Evolutionary conservation across 1,140 invertebrate genomes (phyloP), one percentile per base, ranked within the genome.

Genomic region (Brachionus asplanchnoidis): DNA sequence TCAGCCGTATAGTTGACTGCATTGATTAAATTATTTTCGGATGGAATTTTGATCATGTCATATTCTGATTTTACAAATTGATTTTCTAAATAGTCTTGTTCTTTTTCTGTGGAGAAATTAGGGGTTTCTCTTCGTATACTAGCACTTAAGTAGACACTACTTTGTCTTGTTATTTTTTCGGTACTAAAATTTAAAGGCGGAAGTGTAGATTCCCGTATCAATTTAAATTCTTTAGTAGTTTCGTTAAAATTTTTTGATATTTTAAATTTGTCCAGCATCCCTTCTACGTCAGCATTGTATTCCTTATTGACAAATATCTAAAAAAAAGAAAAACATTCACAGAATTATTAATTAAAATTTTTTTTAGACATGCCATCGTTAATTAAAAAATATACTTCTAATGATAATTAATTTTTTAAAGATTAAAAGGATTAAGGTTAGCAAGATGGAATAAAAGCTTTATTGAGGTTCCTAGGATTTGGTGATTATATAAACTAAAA

Each of bases 11-110:
- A 1, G 20, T 60, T 60, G 8, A 4, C 6, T 17, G 50, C 7
- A 56, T 56, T 17, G 50, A 3, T 20, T 20, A 23, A 60, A 7
- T 60, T 60, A 17, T 73, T 42, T 20, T 20, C 20, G 2, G 68
- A 20, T 23, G n/a, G 17, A 73, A 42, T 73, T n/a, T 20, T 40
- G 40, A 17, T 14, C n/a, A 73, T 73, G 4, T 73, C 32, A 42
- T 73, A 73, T 73, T 73, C 68, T 20, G 68, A 73, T 73, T 73
- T 40, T 42, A 73, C 68, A 42, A 73, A 73, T 73, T 40, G 68
- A 23, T 40, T 17, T 42, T 73, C 26, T 32, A 28, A 28, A 32
- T 32, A 36, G 9, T 42, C 28, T 20, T 17, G 32, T 12, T 73
- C 36, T 20, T 73, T 42, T 40, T 42, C 17, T 17, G n/a, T n/a